Evolutionary conservation across 2,888 invertebrate species (phyloP).

Genomic region (Dromius quadrimaculatus): DNA sequence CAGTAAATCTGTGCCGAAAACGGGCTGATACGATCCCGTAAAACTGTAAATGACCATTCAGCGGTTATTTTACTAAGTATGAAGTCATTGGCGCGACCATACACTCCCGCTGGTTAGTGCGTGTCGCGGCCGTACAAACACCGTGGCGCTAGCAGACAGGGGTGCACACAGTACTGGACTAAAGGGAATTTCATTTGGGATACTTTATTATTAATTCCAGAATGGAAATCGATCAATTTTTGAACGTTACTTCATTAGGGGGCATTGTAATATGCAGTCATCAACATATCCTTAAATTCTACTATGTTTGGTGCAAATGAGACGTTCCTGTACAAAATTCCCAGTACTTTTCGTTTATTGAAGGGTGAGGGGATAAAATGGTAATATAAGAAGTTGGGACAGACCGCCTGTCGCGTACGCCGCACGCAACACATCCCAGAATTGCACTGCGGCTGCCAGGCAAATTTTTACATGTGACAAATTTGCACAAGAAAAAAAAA

Average conservation of each 20-base stretch:
- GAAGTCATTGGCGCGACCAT: constrained; percentile 60
- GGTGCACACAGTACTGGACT: constrained; percentile 2
- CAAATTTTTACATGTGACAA: constrained; percentile 42
- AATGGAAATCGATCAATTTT: too few relatives aligned
- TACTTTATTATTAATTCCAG: too few relatives aligned
- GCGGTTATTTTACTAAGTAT: constrained; percentile 66
- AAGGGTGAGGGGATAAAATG: constrained; percentile 31
- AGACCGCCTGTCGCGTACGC: constrained; percentile 46
- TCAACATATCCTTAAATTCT: too few relatives aligned
- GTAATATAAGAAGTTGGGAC: constrained; percentile 25
- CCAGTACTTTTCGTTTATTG: neutral
- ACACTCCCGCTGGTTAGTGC: constrained; percentile 43
- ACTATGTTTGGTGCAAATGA: too few relatives aligned
- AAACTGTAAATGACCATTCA: constrained; percentile 65
- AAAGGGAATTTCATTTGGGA: too few relatives aligned
- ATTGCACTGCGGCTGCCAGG: constrained; percentile 40
- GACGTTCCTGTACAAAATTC: too few relatives aligned
- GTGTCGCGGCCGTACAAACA: constrained; percentile 27
- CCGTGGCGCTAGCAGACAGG: constrained; percentile 8
- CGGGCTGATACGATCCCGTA: constrained; percentile 62
- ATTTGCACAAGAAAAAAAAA: constrained; percentile 24
- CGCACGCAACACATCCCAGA: constrained; percentile 45
- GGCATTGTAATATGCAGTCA: too few relatives aligned
- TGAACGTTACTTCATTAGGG: too few relatives aligned
- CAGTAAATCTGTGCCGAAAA: constrained; percentile 62